Evolutionary conservation across 2,113 vertebrate genomes (phyloP).

Genomic region (Peromyscus leucopus): DNA sequence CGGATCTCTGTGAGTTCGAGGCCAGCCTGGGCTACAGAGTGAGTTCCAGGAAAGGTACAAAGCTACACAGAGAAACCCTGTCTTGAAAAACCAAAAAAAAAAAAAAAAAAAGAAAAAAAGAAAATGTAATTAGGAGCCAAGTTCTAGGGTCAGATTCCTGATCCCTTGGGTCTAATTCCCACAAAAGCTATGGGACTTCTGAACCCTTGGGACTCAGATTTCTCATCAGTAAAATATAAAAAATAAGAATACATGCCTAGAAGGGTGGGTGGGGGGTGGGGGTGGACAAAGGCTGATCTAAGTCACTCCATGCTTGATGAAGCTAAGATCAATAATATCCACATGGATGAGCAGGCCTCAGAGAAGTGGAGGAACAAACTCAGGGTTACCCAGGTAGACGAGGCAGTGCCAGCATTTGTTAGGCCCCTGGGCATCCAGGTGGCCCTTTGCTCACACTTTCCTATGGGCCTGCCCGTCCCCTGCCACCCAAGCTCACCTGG

Average conservation of each 20-base stretch:
- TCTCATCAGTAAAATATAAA: not conserved
- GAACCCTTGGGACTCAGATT: not conserved
- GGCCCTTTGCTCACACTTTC: not conserved
- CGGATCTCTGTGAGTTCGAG: too few relatives aligned
- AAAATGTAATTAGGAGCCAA: not conserved
- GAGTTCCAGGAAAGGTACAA: too few relatives aligned
- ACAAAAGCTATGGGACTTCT: not conserved
- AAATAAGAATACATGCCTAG: not conserved
- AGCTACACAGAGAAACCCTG: too few relatives aligned
- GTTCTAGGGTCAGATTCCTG: not conserved
- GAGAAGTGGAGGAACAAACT: not conserved
- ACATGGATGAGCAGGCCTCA: not conserved
- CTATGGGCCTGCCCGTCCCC: not conserved
- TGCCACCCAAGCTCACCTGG: constrained; percentile 87
- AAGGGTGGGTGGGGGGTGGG: not conserved
- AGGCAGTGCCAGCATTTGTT: not conserved
- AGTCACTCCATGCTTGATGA: not conserved
- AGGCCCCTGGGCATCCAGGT: not conserved
- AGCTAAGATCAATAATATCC: not conserved
- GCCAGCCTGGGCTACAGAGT: too few relatives aligned
- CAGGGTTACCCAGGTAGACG: not conserved
- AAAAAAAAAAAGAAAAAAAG: too few relatives aligned
- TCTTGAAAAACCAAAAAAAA: too few relatives aligned
- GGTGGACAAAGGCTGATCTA: not conserved
- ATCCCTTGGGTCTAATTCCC: not conserved